A percentile compares a stretch with the other conserved stretches of the same genome.
These are phyloP conservation scores for Bhutanitis thaidina DNA, from an alignment of 2,888 invertebrate genomes.

Conservation along the genomic window DNA sequence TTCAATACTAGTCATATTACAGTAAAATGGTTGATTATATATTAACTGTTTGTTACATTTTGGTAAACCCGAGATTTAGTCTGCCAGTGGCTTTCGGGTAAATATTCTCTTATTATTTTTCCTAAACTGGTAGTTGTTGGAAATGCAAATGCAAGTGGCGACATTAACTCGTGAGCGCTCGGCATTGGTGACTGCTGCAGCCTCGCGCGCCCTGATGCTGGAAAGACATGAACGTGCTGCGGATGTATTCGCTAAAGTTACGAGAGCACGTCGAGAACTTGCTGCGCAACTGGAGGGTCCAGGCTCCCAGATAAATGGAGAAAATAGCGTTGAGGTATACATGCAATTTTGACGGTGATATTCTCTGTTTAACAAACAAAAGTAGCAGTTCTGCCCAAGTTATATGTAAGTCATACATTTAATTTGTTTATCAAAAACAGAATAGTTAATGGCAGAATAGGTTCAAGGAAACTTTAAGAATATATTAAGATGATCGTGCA, in stretches of 20 bases:
- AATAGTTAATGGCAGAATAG: too few relatives aligned
- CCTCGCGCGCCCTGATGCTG: slow-evolving; percentile 64
- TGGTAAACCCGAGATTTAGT: too few relatives aligned
- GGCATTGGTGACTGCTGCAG: slow-evolving; percentile 56
- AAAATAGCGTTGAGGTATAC: slow-evolving; percentile 25
- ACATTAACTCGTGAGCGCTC: slow-evolving; percentile 55
- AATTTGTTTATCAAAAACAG: too few relatives aligned
- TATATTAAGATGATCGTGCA: too few relatives aligned
- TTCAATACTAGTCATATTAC: too few relatives aligned
- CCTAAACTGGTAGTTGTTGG: slow-evolving; percentile 44
- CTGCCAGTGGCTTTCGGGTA: too few relatives aligned
- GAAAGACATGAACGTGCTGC: slow-evolving; percentile 68
- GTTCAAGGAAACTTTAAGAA: too few relatives aligned
- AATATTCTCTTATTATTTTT: too few relatives aligned
- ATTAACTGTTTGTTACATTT: too few relatives aligned
- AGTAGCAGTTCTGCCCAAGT: too few relatives aligned
- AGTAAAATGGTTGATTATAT: too few relatives aligned
- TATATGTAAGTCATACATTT: not conserved
- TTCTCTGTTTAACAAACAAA: not conserved
- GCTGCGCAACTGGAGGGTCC: slow-evolving; percentile 44
- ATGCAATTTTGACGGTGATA: not conserved
- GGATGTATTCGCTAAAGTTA: slow-evolving; percentile 53
- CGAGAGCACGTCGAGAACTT: slow-evolving; percentile 53
- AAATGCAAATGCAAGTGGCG: slow-evolving; percentile 63
- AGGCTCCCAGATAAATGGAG: slow-evolving; percentile 36